These are phyloP conservation scores for Styela plicata DNA, from an alignment of 23 tunicate species.

Conservation along the genomic window DNA sequence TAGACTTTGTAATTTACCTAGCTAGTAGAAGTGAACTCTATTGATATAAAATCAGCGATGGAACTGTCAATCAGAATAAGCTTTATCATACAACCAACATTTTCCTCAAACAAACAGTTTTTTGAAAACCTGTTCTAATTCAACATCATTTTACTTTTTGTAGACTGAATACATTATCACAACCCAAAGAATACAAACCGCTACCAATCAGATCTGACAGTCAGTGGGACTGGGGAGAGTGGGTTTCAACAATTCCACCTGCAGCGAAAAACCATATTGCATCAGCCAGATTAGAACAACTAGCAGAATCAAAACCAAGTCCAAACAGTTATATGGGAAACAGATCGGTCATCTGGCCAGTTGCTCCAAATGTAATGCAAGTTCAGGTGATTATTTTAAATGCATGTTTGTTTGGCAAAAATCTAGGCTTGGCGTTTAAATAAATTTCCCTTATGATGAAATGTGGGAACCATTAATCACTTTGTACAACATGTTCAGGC, in stretches of 20 bases:
- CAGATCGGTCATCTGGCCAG: conserved; percentile 75
- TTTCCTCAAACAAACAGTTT: no score
- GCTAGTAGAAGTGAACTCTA: no score
- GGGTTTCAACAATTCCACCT: conserved; percentile 69
- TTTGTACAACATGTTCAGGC: no score
- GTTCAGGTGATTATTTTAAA: conserved; percentile 53
- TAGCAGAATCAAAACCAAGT: conserved; percentile 64
- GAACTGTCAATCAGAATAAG: neutral
- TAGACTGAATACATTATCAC: conserved; percentile 12
- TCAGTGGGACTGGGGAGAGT: conserved; percentile 91
- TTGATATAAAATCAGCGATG: neutral
- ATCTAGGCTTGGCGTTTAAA: no score
- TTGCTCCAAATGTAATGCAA: conserved; percentile 50
- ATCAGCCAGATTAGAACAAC: conserved; percentile 63
- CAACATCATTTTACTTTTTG: no score
- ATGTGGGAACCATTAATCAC: no score
- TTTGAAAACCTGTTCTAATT: no score
- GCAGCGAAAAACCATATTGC: conserved; percentile 50
- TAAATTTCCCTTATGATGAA: no score
- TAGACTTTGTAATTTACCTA: no score
- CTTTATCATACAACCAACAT: no score
- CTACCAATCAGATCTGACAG: conserved; percentile 67
- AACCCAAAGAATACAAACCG: conserved; percentile 35
- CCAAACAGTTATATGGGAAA: conserved; percentile 55
- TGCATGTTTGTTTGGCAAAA: no score